Evolutionary conservation across 2,888 invertebrate genomes (phyloP).

Genomic region (Oxyteleia sp.): DNA sequence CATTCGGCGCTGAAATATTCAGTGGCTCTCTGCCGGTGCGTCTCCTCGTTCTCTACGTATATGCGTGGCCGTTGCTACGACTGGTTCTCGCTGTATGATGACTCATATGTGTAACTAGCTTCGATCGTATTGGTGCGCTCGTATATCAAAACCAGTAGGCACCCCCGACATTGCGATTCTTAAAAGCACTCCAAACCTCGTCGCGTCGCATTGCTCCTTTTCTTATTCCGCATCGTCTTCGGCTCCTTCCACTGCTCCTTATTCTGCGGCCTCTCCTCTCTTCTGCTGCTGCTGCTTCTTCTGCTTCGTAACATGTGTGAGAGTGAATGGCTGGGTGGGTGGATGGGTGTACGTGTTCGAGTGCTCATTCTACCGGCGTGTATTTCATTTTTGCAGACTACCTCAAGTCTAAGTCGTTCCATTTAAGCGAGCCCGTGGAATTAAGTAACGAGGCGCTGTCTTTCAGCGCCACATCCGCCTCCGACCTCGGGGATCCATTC

Average conservation of each 20-base stretch:
- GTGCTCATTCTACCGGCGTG: slow-evolving; percentile 74
- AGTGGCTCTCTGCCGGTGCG: too few relatives aligned
- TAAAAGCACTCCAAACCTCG: slow-evolving; percentile 63
- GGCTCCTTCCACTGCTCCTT: slow-evolving; percentile 3
- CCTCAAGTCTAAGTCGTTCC: slow-evolving; percentile 83
- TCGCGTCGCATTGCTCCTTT: slow-evolving; percentile 49
- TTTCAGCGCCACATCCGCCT: slow-evolving; percentile 83
- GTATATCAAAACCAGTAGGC: slow-evolving; percentile 87
- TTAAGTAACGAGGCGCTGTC: slow-evolving; percentile 84
- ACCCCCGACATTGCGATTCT: slow-evolving; percentile 85
- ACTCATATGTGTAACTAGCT: too few relatives aligned
- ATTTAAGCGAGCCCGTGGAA: slow-evolving; percentile 83
- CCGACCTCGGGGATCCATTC: slow-evolving; percentile 56
- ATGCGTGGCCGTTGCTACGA: too few relatives aligned
- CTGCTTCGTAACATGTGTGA: slow-evolving; percentile 49
- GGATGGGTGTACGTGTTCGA: slow-evolving; percentile 55
- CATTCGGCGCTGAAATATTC: too few relatives aligned
- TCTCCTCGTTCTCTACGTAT: too few relatives aligned
- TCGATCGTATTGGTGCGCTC: slow-evolving; percentile 85
- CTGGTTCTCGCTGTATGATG: too few relatives aligned
- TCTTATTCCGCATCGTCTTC: slow-evolving; percentile 39
- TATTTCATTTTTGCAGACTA: slow-evolving; percentile 83
- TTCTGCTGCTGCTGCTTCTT: slow-evolving; percentile 7
- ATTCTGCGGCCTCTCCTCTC: slow-evolving; percentile 11
- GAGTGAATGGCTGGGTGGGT: slow-evolving; percentile 72